Percentiles rank a stretch among this genome's conserved stretches.
Conservation (phyloP, 2,113 vertebrate genomes). For the Oriolus oriolus region DNA sequence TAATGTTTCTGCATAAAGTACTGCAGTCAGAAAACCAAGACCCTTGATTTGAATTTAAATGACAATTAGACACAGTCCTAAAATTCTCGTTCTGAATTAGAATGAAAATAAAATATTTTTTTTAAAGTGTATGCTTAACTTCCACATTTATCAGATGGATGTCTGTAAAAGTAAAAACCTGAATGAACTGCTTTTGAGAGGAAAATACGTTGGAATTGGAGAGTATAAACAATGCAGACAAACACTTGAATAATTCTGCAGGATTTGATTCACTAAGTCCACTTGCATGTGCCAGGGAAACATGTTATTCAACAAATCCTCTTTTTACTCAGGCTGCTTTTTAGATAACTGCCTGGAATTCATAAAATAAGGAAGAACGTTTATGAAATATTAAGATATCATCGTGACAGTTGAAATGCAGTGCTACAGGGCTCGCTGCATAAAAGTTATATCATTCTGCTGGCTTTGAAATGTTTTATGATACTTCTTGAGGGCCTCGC, state of each 20-base stretch:
- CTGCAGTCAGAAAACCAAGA: neutral
- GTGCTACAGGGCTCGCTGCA: neutral
- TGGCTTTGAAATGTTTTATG: neutral
- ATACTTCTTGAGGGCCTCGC: neutral
- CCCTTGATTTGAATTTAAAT: neutral
- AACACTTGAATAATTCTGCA: neutral
- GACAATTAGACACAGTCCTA: neutral
- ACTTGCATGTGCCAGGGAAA: neutral
- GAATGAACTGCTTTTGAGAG: neutral
- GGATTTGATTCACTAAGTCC: neutral
- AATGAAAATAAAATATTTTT: neutral
- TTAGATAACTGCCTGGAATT: neutral
- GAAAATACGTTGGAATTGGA: neutral
- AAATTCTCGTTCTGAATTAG: neutral
- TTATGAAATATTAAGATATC: slow-evolving; percentile 14
- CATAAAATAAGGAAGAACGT: neutral
- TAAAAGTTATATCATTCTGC: neutral
- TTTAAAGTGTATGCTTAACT: too few species aligned
- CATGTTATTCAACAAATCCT: neutral
- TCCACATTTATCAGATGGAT: too few species aligned
- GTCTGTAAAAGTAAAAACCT: neutral
- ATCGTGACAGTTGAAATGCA: neutral
- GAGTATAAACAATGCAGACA: neutral
- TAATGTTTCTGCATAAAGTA: neutral
- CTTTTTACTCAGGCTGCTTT: neutral